Conservation (phyloP, 1,140 invertebrate genomes). For the Plutomurus gul region DNA sequence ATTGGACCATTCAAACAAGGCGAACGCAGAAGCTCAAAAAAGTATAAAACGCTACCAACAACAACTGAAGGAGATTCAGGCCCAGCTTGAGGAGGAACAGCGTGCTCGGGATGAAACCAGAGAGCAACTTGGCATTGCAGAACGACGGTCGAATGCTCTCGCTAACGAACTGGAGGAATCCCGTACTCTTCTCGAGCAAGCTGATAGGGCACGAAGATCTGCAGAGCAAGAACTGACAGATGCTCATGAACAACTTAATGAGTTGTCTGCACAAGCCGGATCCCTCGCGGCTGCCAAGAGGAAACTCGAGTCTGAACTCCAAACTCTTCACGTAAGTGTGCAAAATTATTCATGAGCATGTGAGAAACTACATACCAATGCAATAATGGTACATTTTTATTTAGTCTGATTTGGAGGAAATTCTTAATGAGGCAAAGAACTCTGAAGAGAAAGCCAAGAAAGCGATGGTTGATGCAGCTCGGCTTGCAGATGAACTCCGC, state of each 20-base stretch:
- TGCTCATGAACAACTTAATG: slow-evolving; percentile 95
- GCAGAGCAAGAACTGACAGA: slow-evolving; percentile 95
- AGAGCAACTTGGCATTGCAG: slow-evolving; percentile 93
- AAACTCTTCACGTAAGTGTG: slow-evolving; percentile 81
- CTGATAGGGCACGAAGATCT: slow-evolving; percentile 93
- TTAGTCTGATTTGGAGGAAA: slow-evolving; percentile 88
- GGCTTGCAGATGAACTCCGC: slow-evolving; percentile 95
- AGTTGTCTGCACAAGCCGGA: slow-evolving; percentile 88
- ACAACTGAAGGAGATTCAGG: slow-evolving; percentile 92
- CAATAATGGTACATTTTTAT: not conserved
- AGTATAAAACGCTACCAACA: slow-evolving; percentile 97
- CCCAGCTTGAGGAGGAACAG: slow-evolving; percentile 95
- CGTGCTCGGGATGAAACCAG: slow-evolving; percentile 93
- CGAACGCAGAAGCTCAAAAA: slow-evolving; percentile 98
- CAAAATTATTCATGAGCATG: slow-evolving; percentile 50
- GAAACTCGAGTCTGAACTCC: slow-evolving; percentile 96
- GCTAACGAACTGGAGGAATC: slow-evolving; percentile 97
- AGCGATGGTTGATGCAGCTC: slow-evolving; percentile 95
- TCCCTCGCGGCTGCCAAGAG: slow-evolving; percentile 93
- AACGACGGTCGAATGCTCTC: slow-evolving; percentile 91
- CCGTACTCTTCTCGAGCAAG: slow-evolving; percentile 91
- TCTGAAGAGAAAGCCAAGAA: slow-evolving; percentile 97
- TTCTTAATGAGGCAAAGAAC: slow-evolving; percentile 93
- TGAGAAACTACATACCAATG: not conserved
- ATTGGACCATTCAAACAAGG: slow-evolving; percentile 96